phyloP scores from a whole-genome alignment of 1,140 invertebrate genomes.

The Papilio helenus region DNA sequence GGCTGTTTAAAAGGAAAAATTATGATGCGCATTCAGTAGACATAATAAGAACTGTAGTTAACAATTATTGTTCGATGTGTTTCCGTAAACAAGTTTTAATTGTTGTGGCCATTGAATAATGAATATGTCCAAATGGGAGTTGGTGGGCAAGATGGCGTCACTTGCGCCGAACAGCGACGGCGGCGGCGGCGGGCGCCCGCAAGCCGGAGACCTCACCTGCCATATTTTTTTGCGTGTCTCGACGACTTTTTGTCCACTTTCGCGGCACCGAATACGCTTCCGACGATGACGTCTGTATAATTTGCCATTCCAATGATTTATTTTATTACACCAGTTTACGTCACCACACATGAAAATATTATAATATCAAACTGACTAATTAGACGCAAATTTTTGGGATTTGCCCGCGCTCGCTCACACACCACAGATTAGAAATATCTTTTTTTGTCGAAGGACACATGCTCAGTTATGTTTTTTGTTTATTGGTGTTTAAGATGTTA shows the following conservation, averaged over 20 bases:
- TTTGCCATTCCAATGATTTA: constrained; percentile 50
- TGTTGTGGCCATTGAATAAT: constrained; percentile 12
- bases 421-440: constrained; percentile 1
- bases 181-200: neutral
- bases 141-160: constrained; percentile 48
- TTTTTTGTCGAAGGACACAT: neutral
- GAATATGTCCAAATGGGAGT: constrained; percentile 26
- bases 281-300: constrained; percentile 43
- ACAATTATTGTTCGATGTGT: neutral
- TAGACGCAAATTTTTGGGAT: constrained; percentile 15
- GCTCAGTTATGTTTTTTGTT: neutral
- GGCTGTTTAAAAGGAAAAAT: neutral
- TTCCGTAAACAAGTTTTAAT: constrained; percentile 34
- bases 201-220: constrained; percentile 58
- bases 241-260: constrained; percentile 70
- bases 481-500: neutral
- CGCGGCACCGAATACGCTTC: constrained; percentile 53
- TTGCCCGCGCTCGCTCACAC: neutral
- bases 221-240: constrained; percentile 56
- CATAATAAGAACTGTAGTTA: neutral
- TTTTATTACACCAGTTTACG: constrained; percentile 43
- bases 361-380: constrained; percentile 16
- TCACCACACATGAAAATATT: neutral
- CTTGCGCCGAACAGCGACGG: neutral
- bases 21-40: neutral